A percentile compares a stretch with the other conserved stretches of the same genome.
Conservation (phyloP, 2,888 invertebrate species). For the Homarus gammarus region DNA sequence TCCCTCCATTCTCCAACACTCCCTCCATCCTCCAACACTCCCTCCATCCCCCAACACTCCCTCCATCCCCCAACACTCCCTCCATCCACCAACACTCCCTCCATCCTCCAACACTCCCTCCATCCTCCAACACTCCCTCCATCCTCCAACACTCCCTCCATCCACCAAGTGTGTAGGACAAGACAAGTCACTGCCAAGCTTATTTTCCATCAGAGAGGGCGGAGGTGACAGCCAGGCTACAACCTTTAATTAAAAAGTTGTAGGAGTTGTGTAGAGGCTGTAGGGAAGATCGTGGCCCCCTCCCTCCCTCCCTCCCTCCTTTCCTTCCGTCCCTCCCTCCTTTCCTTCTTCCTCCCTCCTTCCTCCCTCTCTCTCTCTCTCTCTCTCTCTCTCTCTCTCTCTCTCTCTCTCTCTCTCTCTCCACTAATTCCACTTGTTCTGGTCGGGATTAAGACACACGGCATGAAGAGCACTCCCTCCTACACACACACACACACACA, state of each 20-base stretch:
- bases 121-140: no score
- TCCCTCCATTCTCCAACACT: not conserved
- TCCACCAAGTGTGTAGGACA: no score
- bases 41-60: no score
- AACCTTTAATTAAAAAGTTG: not conserved
- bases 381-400: no score
- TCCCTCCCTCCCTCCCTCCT: not conserved
- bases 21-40: not conserved
- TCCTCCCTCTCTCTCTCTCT: not conserved
- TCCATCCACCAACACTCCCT: no score
- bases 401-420: not conserved
- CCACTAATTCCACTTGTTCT: not conserved
- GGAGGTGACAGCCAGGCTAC: not conserved
- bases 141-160: not conserved
- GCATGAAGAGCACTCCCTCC: no score
- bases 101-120: no score
- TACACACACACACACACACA: no score
- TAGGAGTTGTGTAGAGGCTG: not conserved
- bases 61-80: no score
- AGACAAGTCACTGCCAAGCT: conserved; percentile 3
- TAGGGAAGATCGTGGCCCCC: not conserved
- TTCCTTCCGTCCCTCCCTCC: no score
- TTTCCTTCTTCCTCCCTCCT: not conserved
- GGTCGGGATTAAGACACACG: no score
- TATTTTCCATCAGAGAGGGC: not conserved